Conservation (phyloP, 2,888 invertebrate genomes). For the Drosophila leonis region DNA sequence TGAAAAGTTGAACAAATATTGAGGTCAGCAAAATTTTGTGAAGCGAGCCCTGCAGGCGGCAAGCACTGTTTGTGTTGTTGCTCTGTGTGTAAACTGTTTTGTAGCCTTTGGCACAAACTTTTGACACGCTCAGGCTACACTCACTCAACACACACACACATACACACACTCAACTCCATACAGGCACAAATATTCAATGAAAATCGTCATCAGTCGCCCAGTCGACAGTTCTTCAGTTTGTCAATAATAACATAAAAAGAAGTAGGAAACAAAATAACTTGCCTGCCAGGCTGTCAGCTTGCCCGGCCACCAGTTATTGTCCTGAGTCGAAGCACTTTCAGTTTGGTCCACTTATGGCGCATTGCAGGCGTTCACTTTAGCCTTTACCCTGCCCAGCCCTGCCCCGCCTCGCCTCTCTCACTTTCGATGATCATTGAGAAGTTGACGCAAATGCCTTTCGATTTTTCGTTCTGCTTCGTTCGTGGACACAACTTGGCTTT, state of each 20-base stretch:
- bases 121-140: conserved; percentile 55
- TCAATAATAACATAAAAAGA: conserved; percentile 60
- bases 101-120: conserved; percentile 74
- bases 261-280: conserved; percentile 5
- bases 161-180: conserved; percentile 7
- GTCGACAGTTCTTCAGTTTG: conserved; percentile 62
- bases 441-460: conserved; percentile 77
- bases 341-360: conserved; percentile 46
- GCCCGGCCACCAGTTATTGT: conserved; percentile 29
- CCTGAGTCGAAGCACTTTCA: conserved; percentile 14
- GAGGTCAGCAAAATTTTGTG: conserved; percentile 73
- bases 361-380: conserved; percentile 60
- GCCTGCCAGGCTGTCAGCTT: conserved; percentile 9
- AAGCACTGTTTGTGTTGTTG: conserved; percentile 33
- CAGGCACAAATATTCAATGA: conserved; percentile 69
- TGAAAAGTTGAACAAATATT: conserved; percentile 77
- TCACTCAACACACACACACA: conserved; percentile 8
- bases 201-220: conserved; percentile 53
- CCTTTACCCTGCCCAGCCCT: not conserved
- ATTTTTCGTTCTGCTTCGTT: conserved; percentile 56
- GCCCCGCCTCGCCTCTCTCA: not conserved
- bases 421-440: conserved; percentile 58
- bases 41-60: conserved; percentile 24
- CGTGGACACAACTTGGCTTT: conserved; percentile 70
- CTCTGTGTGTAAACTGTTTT: conserved; percentile 65